phyloP scores from a whole-genome alignment of 2,797 vertebrate genomes.

The Notolabrus celidotus region DNA sequence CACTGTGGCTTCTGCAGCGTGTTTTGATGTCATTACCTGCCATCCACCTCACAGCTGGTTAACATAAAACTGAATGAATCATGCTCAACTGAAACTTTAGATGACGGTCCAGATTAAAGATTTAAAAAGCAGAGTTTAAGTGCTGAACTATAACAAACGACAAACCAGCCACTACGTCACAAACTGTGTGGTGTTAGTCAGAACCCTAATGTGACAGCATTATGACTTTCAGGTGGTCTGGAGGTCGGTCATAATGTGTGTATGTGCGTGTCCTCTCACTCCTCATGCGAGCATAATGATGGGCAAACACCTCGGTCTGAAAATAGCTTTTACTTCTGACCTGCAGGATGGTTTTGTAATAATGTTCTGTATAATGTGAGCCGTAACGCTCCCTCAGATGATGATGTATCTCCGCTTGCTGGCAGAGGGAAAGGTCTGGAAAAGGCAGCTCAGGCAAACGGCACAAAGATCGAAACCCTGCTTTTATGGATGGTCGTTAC shows the following conservation, averaged over 20 bases:
- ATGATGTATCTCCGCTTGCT: conserved; percentile 21
- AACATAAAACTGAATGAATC: too few relatives aligned
- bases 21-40: too few relatives aligned
- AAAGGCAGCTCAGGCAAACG: background rate
- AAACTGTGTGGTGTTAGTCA: too few relatives aligned
- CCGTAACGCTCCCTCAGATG: conserved; percentile 6
- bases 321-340: conserved; percentile 42
- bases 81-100: too few relatives aligned
- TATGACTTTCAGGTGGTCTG: too few relatives aligned
- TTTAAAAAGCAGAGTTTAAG: too few relatives aligned
- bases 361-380: conserved; percentile 17
- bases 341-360: conserved; percentile 28
- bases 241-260: background rate
- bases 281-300: background rate
- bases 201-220: too few relatives aligned
- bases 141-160: too few relatives aligned
- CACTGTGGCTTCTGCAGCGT: too few relatives aligned
- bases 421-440: conserved; percentile 21
- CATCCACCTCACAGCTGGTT: too few relatives aligned
- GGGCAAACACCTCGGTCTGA: conserved; percentile 19
- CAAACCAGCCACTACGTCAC: too few relatives aligned
- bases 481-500: conserved; percentile 4
- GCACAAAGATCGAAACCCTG: conserved; percentile 2
- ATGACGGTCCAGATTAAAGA: too few relatives aligned
- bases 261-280: background rate